Percentiles rank a stretch among this genome's conserved stretches.
These are phyloP conservation scores for Empis livida DNA, from an alignment of 2,888 invertebrate species.

Conservation along the genomic window DNA sequence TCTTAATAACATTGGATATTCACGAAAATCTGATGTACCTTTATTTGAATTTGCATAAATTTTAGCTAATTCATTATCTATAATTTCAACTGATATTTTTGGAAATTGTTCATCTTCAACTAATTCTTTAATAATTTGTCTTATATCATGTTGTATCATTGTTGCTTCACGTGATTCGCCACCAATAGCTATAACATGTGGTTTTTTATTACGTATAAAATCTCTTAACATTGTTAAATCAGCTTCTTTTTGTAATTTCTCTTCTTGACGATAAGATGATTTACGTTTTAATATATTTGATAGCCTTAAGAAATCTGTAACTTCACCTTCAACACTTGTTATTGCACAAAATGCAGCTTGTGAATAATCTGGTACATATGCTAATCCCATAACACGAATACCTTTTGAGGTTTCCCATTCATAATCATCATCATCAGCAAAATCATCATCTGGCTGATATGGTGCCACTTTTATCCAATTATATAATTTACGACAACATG, in stretches of 20 bases:
- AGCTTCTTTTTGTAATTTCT: conserved; percentile 50
- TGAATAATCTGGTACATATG: conserved; percentile 72
- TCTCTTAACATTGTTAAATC: conserved; percentile 58
- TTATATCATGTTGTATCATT: conserved; percentile 66
- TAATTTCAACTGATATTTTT: conserved; percentile 73
- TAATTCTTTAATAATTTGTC: conserved; percentile 57
- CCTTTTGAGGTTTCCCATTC: conserved; percentile 75
- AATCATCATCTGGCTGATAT: conserved; percentile 43
- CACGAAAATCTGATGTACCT: conserved; percentile 70
- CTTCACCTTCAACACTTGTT: conserved; percentile 79
- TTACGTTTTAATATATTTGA: conserved; percentile 75
- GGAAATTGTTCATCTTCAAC: conserved; percentile 80
- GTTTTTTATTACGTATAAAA: conserved; percentile 81
- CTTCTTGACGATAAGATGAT: conserved; percentile 55
- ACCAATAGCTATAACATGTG: conserved; percentile 83
- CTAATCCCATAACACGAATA: conserved; percentile 72
- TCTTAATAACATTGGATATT: conserved; percentile 80
- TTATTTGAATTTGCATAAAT: conserved; percentile 86
- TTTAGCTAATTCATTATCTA: conserved; percentile 88
- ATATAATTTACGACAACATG: conserved; percentile 74
- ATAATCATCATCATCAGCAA: conserved; percentile 76
- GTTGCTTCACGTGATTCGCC: conserved; percentile 83
- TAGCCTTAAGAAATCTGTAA: conserved; percentile 79
- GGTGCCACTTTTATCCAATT: conserved; percentile 79
- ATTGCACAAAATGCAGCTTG: conserved; percentile 82